These are phyloP conservation scores for Semaprochilodus insignis DNA, from an alignment of 2,797 vertebrate genomes.

Conservation along the genomic window DNA sequence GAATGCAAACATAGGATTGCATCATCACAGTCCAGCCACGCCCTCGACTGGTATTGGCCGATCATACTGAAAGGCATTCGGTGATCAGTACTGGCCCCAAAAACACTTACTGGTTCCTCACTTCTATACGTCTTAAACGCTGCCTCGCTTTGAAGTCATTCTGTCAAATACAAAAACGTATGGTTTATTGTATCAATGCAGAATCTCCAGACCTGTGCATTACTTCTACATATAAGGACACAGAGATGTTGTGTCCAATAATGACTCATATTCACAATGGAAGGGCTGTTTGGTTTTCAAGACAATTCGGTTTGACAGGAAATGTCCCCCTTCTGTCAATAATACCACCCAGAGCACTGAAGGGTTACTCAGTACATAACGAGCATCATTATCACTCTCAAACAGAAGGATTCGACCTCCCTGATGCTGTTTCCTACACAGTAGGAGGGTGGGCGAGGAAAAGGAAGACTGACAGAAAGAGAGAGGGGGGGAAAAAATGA, in stretches of 20 bases:
- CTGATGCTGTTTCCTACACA: slow-evolving; percentile 40
- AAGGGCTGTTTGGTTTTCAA: not conserved
- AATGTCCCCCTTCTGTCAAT: slow-evolving; percentile 47
- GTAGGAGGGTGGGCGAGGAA: slow-evolving; percentile 38
- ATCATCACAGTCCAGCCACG: no score
- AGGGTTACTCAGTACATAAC: slow-evolving; percentile 56
- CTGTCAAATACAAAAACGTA: no score
- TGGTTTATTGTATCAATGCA: not conserved
- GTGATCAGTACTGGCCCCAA: no score
- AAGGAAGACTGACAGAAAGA: slow-evolving; percentile 42
- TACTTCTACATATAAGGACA: not conserved
- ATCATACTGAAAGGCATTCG: no score
- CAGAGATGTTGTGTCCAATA: not conserved
- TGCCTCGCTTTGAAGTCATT: no score
- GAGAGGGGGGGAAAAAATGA: slow-evolving; percentile 27
- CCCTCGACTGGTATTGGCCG: no score
- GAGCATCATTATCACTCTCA: slow-evolving; percentile 52
- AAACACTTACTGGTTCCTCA: no score
- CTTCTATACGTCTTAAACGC: no score
- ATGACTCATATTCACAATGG: not conserved
- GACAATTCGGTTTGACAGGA: slow-evolving; percentile 18
- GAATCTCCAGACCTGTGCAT: not conserved
- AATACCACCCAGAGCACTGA: slow-evolving; percentile 43
- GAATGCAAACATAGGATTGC: no score
- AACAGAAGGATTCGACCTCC: slow-evolving; percentile 51